Percentiles rank a stretch among this genome's conserved stretches.
Conservation (phyloP, 2,797 vertebrate genomes). For the Pangasius sanitwongsei region DNA sequence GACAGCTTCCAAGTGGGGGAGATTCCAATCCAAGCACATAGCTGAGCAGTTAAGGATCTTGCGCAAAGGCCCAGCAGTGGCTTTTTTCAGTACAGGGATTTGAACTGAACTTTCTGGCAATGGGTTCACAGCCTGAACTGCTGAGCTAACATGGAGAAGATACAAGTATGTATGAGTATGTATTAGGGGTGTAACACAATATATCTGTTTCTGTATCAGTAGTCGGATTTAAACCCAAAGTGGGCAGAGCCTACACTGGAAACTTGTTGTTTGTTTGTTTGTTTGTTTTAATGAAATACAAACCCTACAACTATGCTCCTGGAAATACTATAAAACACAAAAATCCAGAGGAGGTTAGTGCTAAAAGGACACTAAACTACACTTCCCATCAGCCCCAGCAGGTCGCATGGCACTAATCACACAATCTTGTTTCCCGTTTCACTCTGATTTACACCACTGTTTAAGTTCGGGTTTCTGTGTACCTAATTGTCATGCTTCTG, state of each 20-base stretch:
- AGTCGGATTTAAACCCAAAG: background rate
- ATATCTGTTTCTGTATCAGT: background rate
- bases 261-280: background rate
- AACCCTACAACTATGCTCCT: background rate
- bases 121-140: slow-evolving; percentile 1
- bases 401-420: too few relatives aligned
- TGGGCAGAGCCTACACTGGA: background rate
- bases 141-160: slow-evolving; percentile 6
- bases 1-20: slow-evolving; percentile 15
- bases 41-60: slow-evolving; percentile 17
- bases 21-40: slow-evolving; percentile 24
- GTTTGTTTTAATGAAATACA: background rate
- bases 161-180: background rate
- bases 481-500: too few relatives aligned
- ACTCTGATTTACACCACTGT: too few relatives aligned
- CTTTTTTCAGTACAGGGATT: slow-evolving; percentile 6
- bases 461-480: too few relatives aligned
- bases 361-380: too few relatives aligned
- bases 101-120: slow-evolving; percentile 1
- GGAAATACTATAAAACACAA: background rate
- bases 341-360: too few relatives aligned
- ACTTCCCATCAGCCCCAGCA: too few relatives aligned
- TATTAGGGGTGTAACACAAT: background rate
- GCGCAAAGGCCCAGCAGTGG: slow-evolving; percentile 2
- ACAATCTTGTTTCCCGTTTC: too few relatives aligned